Conservation (phyloP, 2,888 invertebrate genomes). For the Dyspetes luteomarginatus region DNA sequence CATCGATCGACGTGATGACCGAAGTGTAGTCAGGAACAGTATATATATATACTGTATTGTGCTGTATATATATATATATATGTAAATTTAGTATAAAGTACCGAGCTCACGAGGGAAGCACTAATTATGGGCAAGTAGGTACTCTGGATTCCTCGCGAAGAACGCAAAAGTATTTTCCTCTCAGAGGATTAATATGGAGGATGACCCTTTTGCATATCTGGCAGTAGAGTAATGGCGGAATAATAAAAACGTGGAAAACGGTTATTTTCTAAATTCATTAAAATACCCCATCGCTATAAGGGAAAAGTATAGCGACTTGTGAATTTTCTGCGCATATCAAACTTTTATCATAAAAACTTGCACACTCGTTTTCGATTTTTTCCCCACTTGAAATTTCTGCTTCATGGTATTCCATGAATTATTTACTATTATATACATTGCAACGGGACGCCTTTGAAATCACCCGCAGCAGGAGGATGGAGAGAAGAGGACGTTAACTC, state of each 20-base stretch:
- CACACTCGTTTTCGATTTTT: no score
- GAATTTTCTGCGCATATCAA: no score
- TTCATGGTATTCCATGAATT: no score
- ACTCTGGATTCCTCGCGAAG: slow-evolving; percentile 20
- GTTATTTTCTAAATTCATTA: background rate
- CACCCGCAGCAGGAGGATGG: no score
- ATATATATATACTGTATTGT: no score
- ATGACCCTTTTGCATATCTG: slow-evolving; percentile 42
- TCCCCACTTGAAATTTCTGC: no score
- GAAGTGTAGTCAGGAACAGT: slow-evolving; percentile 35
- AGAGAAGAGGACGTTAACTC: no score
- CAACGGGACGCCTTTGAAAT: no score
- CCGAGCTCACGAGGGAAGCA: slow-evolving; percentile 20
- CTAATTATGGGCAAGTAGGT: slow-evolving; percentile 45
- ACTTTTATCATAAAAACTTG: no score
- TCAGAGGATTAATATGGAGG: slow-evolving; percentile 31
- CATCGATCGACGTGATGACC: slow-evolving; percentile 21
- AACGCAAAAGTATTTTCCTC: slow-evolving; percentile 30
- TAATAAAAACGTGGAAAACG: background rate
- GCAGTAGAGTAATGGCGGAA: slow-evolving; percentile 26
- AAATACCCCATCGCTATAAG: no score
- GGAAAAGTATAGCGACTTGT: no score
- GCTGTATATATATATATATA: background rate
- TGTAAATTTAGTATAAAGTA: background rate
- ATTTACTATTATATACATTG: no score